Base-by-base conservation (phyloP, 2,888 invertebrate genomes). In the Acronicta psi region DNA sequence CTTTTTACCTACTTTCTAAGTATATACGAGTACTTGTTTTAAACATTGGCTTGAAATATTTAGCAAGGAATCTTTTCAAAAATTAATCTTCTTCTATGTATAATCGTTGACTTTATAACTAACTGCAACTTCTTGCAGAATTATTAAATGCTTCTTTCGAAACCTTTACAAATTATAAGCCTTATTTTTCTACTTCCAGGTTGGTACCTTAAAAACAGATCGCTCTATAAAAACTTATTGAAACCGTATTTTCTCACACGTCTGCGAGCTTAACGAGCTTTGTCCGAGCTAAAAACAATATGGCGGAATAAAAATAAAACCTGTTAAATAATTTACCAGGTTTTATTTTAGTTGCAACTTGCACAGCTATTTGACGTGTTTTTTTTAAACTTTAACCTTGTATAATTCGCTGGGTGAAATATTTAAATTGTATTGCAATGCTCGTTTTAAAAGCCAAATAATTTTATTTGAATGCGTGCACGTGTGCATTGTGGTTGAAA, bases 211-310 rank as follows among this genome's bases (percentile, higher is more conserved):
- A 25, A 25, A 25, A 25, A 11, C 29, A 2, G 11, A 11, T 11
- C 2, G 29, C 7, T 2, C 11, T 25, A 42, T 23, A 3, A 38
- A 20, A 4, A 20, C 20, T 20, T 20, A 20, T 20, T 20, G 20
- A 23, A 7, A 23, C 7, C 1, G 17, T 38, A 49, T 34, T 23
- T 16, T 36, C 42, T 47, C 42, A 36, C 31, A 31, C 43, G 34
- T 42, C 20, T 40, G 17, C 2, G 42, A 37, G 47, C 63, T 53
- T 62, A 56, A 16, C 38, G 23, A 56, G n/a, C n/a, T n/a, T n/a
- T n/a, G n/a, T n/a, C n/a, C n/a, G n/a, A n/a, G 56, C 69, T 62
- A 56, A 53, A 43, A 56, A 51, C 62, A 56, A 53, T 45, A 56
- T 43, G 55, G 42, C 44, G 16, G n/a, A 43, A 42, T 29, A 45